Conservation (phyloP, 2,113 vertebrate species). For the Tylochromis polylepis region DNA sequence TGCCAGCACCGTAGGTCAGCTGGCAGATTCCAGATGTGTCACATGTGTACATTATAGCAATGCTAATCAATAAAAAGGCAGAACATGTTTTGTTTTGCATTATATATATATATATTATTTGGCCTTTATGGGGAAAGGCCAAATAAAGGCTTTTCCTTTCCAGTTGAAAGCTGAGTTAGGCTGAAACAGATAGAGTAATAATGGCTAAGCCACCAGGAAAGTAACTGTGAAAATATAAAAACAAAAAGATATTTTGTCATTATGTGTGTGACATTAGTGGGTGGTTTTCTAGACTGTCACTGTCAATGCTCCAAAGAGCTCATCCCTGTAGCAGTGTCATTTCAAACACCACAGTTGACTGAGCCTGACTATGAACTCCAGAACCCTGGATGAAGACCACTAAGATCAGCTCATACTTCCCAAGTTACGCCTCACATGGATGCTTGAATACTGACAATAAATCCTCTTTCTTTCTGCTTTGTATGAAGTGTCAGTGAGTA, state of each 20-base stretch:
- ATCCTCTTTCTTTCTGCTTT: background rate
- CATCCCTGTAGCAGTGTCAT: background rate
- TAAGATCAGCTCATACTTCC: conserved; percentile 21
- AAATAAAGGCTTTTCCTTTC: background rate
- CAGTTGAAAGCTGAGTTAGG: background rate
- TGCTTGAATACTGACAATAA: background rate
- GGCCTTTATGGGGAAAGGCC: background rate
- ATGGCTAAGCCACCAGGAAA: background rate
- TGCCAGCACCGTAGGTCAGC: background rate
- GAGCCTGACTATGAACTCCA: background rate
- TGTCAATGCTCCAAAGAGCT: background rate
- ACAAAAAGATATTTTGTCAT: background rate
- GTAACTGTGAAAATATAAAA: background rate
- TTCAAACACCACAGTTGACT: conserved; percentile 11
- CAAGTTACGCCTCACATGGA: background rate
- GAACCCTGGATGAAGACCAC: background rate
- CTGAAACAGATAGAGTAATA: background rate
- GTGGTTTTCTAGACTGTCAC: background rate
- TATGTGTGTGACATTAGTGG: background rate
- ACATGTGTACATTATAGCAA: background rate
- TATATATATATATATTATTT: background rate
- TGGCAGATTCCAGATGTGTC: background rate
- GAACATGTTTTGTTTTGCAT: background rate
- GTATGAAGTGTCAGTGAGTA: background rate
- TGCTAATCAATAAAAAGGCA: background rate